A percentile compares a stretch with the other conserved stretches of the same genome.
These are phyloP conservation scores for Sebastiscus tertius DNA, from an alignment of 2,797 vertebrate species.

Conservation along the genomic window DNA sequence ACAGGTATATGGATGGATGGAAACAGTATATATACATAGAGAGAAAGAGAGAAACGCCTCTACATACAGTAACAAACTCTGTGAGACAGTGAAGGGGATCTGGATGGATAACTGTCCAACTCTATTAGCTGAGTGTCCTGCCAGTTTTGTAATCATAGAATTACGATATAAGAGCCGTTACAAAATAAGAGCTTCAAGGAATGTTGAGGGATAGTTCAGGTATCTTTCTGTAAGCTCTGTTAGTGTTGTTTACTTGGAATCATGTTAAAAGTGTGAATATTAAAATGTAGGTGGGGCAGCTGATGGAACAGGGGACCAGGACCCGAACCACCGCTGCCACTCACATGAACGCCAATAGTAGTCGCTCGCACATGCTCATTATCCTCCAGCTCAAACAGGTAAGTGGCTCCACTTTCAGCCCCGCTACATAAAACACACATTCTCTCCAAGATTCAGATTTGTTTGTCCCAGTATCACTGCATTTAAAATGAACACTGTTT, in stretches of 20 bases:
- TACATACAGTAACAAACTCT: not conserved
- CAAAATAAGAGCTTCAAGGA: accelerated
- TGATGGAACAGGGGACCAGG: constrained; percentile 90
- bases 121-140: not conserved
- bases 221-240: not conserved
- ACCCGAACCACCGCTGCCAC: constrained; percentile 88
- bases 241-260: not conserved
- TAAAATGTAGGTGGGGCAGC: constrained; percentile 81
- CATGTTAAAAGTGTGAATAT: not conserved
- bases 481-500: not conserved
- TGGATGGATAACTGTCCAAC: not conserved
- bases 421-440: not conserved
- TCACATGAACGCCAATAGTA: constrained; percentile 91
- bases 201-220: not conserved
- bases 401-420: not conserved
- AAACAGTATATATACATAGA: not conserved
- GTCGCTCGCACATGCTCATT: constrained; percentile 90
- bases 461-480: not conserved
- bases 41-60: not conserved
- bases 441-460: not conserved
- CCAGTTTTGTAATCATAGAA: not conserved
- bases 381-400: constrained; percentile 90
- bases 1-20: constrained; percentile 68
- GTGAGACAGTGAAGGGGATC: not conserved
- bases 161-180: not conserved